phyloP scores from a whole-genome alignment of 2,797 vertebrate genomes.

The Chelon auratus region DNA sequence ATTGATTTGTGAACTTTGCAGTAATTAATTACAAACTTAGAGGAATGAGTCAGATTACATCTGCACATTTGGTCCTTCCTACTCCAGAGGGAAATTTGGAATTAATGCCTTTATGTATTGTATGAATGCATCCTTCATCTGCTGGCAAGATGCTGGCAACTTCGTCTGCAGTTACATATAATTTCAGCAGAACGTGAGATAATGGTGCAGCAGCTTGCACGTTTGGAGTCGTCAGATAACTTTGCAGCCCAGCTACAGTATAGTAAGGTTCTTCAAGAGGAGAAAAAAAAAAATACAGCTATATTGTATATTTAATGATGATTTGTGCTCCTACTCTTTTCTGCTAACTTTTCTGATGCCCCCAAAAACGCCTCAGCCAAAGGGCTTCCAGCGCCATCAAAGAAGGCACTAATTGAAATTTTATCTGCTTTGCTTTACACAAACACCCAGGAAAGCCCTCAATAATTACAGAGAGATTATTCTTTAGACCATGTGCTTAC shows the following conservation, averaged over 20 bases:
- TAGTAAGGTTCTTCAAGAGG: not conserved
- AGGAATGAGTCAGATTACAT: constrained; percentile 39
- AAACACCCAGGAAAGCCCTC: constrained; percentile 55
- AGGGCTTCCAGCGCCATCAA: constrained; percentile 64
- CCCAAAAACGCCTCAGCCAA: constrained; percentile 50
- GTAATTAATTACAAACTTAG: constrained; percentile 53
- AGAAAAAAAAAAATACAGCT: constrained; percentile 14
- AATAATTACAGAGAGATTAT: constrained; percentile 78
- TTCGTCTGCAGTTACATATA: constrained; percentile 18
- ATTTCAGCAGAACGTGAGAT: not conserved
- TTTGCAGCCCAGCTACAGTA: constrained; percentile 1
- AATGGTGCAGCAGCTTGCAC: constrained; percentile 1
- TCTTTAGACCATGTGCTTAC: constrained; percentile 65
- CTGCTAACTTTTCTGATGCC: constrained; percentile 45
- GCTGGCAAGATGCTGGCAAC: constrained; percentile 17
- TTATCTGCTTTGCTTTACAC: constrained; percentile 63
- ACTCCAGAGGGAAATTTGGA: constrained; percentile 16
- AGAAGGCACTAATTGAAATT: constrained; percentile 81
- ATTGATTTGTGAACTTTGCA: constrained; percentile 50
- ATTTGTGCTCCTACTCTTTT: constrained; percentile 29
- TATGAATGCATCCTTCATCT: not conserved
- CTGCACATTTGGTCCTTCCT: constrained; percentile 19
- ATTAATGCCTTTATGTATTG: constrained; percentile 21
- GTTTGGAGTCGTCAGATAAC: not conserved
- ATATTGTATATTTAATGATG: constrained; percentile 31